Base-by-base conservation (phyloP, 1,140 invertebrate species). In the Hylaeus volcanicus region DNA sequence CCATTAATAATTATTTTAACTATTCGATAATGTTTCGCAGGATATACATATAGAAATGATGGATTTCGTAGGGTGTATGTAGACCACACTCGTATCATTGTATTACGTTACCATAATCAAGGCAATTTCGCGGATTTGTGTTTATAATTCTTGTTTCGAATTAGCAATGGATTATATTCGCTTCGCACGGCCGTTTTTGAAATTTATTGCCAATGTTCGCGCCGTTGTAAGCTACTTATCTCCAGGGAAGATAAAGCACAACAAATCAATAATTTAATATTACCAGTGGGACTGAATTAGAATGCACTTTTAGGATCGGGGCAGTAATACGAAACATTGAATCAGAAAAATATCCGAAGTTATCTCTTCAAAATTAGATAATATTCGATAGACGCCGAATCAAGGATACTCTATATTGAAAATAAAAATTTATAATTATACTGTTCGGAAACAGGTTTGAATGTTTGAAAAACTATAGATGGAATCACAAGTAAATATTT, bases 121-220 rank as follows among this genome's bases (percentile, higher is more conserved):
- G 37, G 8, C 11, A 74, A 74, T 12, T 64, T 74, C 64, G 37
- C 11, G 45, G 51, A 9, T 37, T 39, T 37, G 60, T 53, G 41
- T 74, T 74, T 53, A 48, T 74, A 74, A 64, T 74, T 53, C 61
- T 48, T 9, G 14, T 64, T 53, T 37, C 48, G 73, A 63, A 64
- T 74, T 63, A 74, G 60, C 60, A n/a, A 64, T 64, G 72, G 58
- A 74, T 74, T 74, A 74, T 64, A 74, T 74, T 51, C 45, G 37
- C 51, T 3, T 5, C n/a, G 6, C n/a, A 5, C 12, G 26, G 58
- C 15, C 37, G 41, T 39, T 37, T 74, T 53, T n/a, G 12, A 14
- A 64, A 64, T 74, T 64, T 74, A 74, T 74, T 61, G 37, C 11
- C 41, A 12, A 9, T 72, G 48, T 74, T 63, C 41, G 73, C 45